Percentiles rank a stretch among this genome's conserved stretches.
Evolutionary conservation across 2,113 vertebrate genomes (phyloP).

Genomic region (Turnix velox): DNA sequence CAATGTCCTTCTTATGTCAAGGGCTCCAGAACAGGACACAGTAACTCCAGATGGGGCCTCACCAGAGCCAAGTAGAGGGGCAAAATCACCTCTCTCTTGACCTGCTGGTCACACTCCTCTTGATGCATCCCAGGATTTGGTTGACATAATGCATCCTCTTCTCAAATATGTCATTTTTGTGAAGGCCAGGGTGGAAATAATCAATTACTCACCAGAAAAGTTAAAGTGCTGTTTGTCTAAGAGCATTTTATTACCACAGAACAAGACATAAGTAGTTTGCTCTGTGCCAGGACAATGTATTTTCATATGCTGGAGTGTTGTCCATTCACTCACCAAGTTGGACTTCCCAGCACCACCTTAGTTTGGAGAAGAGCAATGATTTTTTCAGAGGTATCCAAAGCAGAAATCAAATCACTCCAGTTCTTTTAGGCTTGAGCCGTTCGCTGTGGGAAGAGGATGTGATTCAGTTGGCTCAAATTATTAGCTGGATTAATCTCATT

Average conservation of each 20-base stretch:
- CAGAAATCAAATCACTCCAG: neutral
- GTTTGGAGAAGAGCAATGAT: neutral
- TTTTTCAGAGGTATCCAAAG: neutral
- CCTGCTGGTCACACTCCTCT: too few species aligned
- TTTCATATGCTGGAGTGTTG: accelerated
- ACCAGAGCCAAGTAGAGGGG: too few species aligned
- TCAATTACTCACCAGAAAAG: neutral
- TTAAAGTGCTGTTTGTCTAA: neutral
- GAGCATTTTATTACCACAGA: neutral
- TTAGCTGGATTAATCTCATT: neutral
- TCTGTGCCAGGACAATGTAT: accelerated
- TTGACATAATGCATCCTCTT: too few species aligned
- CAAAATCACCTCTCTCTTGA: too few species aligned
- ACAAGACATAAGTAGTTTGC: neutral
- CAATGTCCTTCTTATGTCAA: too few species aligned
- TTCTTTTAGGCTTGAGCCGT: conserved; percentile 48
- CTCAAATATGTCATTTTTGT: neutral
- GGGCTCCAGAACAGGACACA: too few species aligned
- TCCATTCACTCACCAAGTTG: neutral
- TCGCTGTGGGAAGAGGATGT: conserved; percentile 46
- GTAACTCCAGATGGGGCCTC: too few species aligned
- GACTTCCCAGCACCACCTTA: neutral
- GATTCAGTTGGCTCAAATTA: neutral
- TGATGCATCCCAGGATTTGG: too few species aligned
- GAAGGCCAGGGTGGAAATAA: neutral